Percentiles rank a stretch among this genome's conserved stretches.
These are phyloP conservation scores for Copidosoma floridanum DNA, from an alignment of 1,140 invertebrate species.

Conservation along the genomic window DNA sequence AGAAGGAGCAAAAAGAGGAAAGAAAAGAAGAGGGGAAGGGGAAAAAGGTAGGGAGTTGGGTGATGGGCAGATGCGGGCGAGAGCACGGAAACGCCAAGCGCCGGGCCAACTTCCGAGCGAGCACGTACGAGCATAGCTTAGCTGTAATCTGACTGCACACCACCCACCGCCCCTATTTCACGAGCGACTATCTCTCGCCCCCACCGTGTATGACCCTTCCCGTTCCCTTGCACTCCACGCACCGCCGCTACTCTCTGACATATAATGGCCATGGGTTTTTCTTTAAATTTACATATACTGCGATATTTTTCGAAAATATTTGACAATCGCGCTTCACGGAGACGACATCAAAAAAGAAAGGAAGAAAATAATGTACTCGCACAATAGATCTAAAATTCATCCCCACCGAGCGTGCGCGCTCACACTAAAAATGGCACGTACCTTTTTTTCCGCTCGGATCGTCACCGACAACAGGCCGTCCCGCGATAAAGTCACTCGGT, in stretches of 20 bases:
- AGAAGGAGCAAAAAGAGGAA: not conserved
- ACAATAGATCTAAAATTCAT: not conserved
- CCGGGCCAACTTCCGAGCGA: slow-evolving; percentile 47
- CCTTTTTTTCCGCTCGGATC: too few species aligned
- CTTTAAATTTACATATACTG: too few species aligned
- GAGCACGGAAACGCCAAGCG: slow-evolving; percentile 7
- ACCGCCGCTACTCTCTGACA: too few species aligned
- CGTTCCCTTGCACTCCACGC: too few species aligned
- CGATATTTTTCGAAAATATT: too few species aligned
- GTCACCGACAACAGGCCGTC: too few species aligned
- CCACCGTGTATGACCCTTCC: too few species aligned
- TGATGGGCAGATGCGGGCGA: slow-evolving; percentile 29
- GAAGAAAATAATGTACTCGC: not conserved
- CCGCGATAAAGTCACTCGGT: slow-evolving; percentile 4
- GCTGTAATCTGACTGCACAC: slow-evolving; percentile 56
- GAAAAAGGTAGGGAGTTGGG: slow-evolving; percentile 18
- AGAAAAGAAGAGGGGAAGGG: slow-evolving; percentile 1
- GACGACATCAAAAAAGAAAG: not conserved
- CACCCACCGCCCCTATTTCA: slow-evolving; percentile 49
- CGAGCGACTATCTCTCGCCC: too few species aligned
- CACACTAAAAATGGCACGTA: too few species aligned
- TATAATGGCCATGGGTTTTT: too few species aligned
- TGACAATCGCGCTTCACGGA: too few species aligned
- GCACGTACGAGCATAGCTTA: slow-evolving; percentile 59
- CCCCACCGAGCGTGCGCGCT: not conserved